Conservation (phyloP, 92 coral and sea anemone genomes). For the Micromussa lordhowensis region DNA sequence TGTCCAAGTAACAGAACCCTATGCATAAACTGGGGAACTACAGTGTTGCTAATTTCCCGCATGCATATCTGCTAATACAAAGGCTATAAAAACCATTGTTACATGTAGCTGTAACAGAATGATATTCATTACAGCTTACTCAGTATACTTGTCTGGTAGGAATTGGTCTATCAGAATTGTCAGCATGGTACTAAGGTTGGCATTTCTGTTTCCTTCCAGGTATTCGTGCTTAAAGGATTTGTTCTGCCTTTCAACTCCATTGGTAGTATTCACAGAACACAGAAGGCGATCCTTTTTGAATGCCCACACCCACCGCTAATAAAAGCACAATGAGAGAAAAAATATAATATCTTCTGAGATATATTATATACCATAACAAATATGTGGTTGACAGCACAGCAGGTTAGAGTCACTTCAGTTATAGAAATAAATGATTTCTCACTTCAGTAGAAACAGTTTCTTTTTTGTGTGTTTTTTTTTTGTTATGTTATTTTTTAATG, state of each 20-base stretch:
- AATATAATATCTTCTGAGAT: neutral
- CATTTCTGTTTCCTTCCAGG: conserved; percentile 20
- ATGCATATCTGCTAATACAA: neutral
- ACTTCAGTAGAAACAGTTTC: neutral
- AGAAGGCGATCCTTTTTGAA: conserved; percentile 25
- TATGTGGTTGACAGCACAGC: conserved; percentile 12
- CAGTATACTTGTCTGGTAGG: conserved; percentile 20
- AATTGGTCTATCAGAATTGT: conserved; percentile 37
- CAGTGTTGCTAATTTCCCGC: neutral
- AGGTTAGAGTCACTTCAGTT: conserved; percentile 8
- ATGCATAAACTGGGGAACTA: neutral
- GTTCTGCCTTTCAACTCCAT: conserved; percentile 52
- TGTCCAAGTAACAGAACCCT: neutral
- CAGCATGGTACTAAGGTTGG: conserved; percentile 41
- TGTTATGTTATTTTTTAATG: too few relatives aligned
- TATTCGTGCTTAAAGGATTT: conserved; percentile 41
- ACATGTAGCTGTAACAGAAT: neutral
- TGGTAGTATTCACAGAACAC: conserved; percentile 23
- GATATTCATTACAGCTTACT: conserved; percentile 1
- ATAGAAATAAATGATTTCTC: conserved; percentile 1
- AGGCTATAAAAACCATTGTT: conserved; percentile 10
- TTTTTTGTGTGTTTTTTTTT: too few relatives aligned
- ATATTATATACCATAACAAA: neutral
- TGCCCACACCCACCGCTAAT: conserved; percentile 55
- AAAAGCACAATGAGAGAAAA: conserved; percentile 1